Evolutionary conservation across 2,888 invertebrate species (phyloP).

Genomic region (Carcina quercana): DNA sequence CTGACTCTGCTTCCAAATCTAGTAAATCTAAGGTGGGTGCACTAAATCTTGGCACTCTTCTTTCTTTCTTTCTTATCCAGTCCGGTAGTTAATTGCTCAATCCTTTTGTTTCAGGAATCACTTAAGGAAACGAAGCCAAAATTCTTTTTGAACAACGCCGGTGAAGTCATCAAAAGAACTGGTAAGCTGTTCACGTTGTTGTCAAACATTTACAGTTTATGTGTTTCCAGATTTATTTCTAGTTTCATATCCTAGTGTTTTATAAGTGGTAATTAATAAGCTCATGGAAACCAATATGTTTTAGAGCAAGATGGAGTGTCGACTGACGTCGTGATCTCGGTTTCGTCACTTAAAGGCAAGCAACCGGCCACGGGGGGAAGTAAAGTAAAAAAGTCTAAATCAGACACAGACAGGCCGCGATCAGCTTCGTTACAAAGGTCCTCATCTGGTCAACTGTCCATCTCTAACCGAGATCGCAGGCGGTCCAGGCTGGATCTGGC

Average conservation of each 20-base stretch:
- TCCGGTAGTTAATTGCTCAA: too few relatives aligned
- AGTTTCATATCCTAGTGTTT: neutral
- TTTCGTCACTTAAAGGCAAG: slow-evolving; percentile 63
- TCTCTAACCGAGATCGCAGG: slow-evolving; percentile 50
- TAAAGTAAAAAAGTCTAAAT: slow-evolving; percentile 64
- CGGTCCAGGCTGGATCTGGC: slow-evolving; percentile 57
- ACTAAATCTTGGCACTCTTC: neutral
- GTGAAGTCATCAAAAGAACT: slow-evolving; percentile 65
- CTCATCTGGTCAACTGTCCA: slow-evolving; percentile 55
- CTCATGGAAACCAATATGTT: neutral
- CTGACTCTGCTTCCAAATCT: slow-evolving; percentile 70
- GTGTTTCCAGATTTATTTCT: neutral
- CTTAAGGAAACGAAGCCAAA: slow-evolving; percentile 62
- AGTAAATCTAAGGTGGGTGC: slow-evolving; percentile 60
- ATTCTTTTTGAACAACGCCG: slow-evolving; percentile 68
- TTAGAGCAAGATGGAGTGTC: slow-evolving; percentile 57
- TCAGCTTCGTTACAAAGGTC: slow-evolving; percentile 62
- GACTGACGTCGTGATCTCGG: slow-evolving; percentile 56
- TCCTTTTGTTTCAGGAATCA: slow-evolving; percentile 46
- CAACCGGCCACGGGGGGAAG: slow-evolving; percentile 65
- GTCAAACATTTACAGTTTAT: too few relatives aligned
- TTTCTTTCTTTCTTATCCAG: neutral
- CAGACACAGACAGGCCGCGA: slow-evolving; percentile 53
- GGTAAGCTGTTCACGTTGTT: too few relatives aligned
- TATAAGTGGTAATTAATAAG: neutral